These are phyloP conservation scores for Sericinus montela DNA, from an alignment of 2,888 invertebrate species.

Conservation along the genomic window DNA sequence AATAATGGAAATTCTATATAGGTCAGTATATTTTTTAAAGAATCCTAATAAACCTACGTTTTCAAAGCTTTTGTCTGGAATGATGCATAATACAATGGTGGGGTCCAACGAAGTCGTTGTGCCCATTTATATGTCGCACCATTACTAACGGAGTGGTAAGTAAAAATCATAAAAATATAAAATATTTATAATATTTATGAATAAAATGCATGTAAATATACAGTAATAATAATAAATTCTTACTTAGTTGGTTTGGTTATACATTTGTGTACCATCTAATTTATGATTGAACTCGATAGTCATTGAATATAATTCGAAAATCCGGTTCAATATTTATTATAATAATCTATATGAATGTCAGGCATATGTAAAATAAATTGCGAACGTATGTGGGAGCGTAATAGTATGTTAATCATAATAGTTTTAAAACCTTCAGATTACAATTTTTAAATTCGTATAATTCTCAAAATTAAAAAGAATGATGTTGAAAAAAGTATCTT, in stretches of 20 bases:
- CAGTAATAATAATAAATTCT: no score
- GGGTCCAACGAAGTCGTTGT: no score
- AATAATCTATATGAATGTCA: constrained; percentile 20
- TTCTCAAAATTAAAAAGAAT: background rate
- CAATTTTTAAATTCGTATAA: constrained; percentile 15
- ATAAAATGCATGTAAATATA: no score
- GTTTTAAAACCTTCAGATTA: constrained; percentile 17
- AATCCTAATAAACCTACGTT: no score
- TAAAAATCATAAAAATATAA: no score
- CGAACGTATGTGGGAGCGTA: constrained; percentile 21
- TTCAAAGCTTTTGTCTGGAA: no score
- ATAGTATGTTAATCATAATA: constrained; percentile 25
- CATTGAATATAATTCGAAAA: constrained; percentile 13
- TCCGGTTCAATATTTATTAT: constrained; percentile 19
- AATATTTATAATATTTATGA: no score
- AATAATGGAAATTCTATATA: no score
- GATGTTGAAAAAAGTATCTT: background rate
- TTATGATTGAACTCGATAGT: constrained; percentile 9
- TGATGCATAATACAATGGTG: no score
- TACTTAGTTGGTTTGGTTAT: background rate
- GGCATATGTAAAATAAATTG: constrained; percentile 23
- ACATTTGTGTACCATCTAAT: background rate
- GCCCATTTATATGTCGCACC: no score
- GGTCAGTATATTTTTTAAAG: no score
- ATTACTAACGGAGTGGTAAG: no score